Evolutionary conservation across 2,888 invertebrate genomes (phyloP).

Genomic region (Blera fallax): DNA sequence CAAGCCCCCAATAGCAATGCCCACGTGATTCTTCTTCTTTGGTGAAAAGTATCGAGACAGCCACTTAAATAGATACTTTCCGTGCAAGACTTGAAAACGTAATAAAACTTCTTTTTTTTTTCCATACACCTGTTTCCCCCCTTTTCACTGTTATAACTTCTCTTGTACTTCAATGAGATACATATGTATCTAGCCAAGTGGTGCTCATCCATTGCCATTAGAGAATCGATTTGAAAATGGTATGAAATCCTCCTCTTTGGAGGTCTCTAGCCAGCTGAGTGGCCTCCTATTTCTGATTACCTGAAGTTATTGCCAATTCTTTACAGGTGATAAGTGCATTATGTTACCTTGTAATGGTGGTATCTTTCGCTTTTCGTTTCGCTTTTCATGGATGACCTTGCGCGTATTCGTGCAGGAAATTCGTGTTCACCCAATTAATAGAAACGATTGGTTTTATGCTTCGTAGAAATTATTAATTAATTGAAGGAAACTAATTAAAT

Average conservation of each 20-base stretch:
- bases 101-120: not conserved
- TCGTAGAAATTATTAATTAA: not conserved
- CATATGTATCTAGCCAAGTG: not conserved
- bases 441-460: not conserved
- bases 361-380: not conserved
- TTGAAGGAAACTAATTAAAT: not conserved
- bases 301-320: not conserved
- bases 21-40: constrained; percentile 6
- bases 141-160: not conserved
- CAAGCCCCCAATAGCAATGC: constrained; percentile 16
- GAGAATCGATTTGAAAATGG: not conserved
- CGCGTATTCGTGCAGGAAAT: constrained; percentile 1
- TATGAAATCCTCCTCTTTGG: not conserved
- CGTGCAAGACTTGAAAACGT: not conserved
- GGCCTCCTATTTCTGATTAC: not conserved
- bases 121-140: not conserved
- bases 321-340: not conserved
- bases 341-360: not conserved
- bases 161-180: not conserved
- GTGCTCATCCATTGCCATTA: not conserved
- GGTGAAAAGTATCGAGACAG: constrained; percentile 28
- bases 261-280: not conserved
- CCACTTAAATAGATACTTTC: not conserved
- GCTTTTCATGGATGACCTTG: constrained; percentile 7
- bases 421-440: not conserved